Evolutionary conservation across 2,888 invertebrate genomes (phyloP).

Genomic region (Troides helena): DNA sequence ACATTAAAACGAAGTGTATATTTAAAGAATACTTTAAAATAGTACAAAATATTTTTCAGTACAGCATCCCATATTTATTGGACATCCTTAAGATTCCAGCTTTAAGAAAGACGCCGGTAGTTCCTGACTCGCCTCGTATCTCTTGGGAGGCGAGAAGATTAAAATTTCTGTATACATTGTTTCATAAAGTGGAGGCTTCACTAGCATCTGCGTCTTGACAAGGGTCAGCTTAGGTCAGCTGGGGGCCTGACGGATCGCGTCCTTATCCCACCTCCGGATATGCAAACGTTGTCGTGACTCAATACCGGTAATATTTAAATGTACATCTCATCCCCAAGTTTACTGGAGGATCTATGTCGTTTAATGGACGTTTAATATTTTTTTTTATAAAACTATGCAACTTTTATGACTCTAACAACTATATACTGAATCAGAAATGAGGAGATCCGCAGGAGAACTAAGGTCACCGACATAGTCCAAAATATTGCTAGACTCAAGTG

Average conservation of each 20-base stretch:
- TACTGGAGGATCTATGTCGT: too few relatives aligned
- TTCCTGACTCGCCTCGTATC: constrained; percentile 20
- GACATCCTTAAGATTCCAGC: not conserved
- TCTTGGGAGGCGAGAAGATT: constrained; percentile 46
- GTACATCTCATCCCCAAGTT: too few relatives aligned
- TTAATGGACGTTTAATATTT: too few relatives aligned
- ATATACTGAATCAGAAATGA: too few relatives aligned
- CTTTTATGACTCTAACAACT: too few relatives aligned
- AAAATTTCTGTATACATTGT: constrained; percentile 67
- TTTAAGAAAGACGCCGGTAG: constrained; percentile 21
- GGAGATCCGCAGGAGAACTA: too few relatives aligned
- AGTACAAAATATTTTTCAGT: too few relatives aligned
- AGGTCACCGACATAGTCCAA: too few relatives aligned
- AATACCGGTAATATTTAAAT: not conserved
- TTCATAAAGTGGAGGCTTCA: constrained; percentile 57
- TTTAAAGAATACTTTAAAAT: too few relatives aligned
- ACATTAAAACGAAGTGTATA: too few relatives aligned
- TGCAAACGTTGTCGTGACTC: constrained; percentile 22
- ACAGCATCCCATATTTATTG: not conserved
- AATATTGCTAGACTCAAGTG: too few relatives aligned
- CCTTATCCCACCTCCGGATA: constrained; percentile 23
- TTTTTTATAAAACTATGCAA: too few relatives aligned
- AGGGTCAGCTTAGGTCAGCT: constrained; percentile 54
- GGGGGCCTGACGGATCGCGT: constrained; percentile 50
- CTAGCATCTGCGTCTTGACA: constrained; percentile 65